Evolutionary conservation across 2,113 vertebrate genomes (phyloP), one percentile per base, ranked within the genome.

Genomic region (Myotis lucifugus): DNA sequence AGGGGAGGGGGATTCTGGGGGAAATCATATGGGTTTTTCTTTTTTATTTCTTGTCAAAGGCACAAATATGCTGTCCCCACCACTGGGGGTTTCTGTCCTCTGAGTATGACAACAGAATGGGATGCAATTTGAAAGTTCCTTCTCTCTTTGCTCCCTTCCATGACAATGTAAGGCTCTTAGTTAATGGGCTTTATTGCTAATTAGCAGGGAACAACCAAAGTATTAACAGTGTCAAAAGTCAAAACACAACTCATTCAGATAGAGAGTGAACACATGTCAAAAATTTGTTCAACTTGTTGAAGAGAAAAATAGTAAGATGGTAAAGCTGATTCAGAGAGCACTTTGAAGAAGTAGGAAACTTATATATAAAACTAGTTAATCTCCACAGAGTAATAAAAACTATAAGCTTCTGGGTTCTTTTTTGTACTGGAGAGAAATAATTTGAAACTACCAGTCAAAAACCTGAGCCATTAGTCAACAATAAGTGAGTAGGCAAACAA

Each of bases 301-400:
- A 91, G 37, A 93, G 82, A 67, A 93, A 85, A 85, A 61, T 32
- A 74, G 69, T 64, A 56, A 76, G 40, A 66, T 18, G 23, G 29
- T 29, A 50, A 92, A 50, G 29, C n/a, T 85, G 82, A 23, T 56
- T 85, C 66, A 93, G 67, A 76, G n/a, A 70, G n/a, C 18, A 42
- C 77, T 96, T 81, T 88, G 61, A 91, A 79, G 87, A 85, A 94
- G 40, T 14, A 85, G 83, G n/a, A 59, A 77, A 84, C 17, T 42
- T 86, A 92, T 61, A 59, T 59, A 66, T 6, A 72, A 94, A 93
- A 83, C 27, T 40, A 25, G 29, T 77, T 86, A 48, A 91, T 61
- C 83, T 95, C 34, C 9, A 3, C 10, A 87, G 18, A 15, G 14
- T 66, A 85, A 66, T 52, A 79, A 78, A 84, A 94, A 37, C 27